Evolutionary conservation across 2,888 invertebrate species (phyloP).

Genomic region (Nymphalis c-album): DNA sequence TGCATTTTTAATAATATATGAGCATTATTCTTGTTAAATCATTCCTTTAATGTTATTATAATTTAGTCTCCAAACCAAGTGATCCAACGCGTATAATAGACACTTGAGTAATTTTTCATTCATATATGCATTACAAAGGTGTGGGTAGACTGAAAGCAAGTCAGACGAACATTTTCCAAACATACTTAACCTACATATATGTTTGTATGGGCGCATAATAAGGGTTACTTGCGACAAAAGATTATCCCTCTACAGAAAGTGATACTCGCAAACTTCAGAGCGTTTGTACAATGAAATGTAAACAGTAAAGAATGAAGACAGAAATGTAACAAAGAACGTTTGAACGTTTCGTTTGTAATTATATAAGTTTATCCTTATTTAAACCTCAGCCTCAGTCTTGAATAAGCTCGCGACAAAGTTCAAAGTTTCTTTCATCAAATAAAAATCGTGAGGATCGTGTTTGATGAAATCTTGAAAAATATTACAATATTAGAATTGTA

Average conservation of each 20-base stretch:
- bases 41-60: no score
- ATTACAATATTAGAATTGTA: not conserved
- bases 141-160: no score
- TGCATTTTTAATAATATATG: no score
- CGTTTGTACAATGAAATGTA: constrained; percentile 12
- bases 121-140: no score
- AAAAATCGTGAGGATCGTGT: constrained; percentile 15
- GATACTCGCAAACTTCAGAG: not conserved
- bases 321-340: constrained; percentile 15
- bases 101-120: no score
- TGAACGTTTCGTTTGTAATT: constrained; percentile 25
- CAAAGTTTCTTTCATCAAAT: constrained; percentile 21
- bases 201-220: not conserved
- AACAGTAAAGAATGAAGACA: constrained; percentile 17
- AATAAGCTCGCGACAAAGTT: constrained; percentile 12
- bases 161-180: no score
- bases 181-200: not conserved
- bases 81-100: no score
- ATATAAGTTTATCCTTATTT: constrained; percentile 32
- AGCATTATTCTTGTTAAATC: no score
- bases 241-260: not conserved
- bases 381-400: constrained; percentile 24
- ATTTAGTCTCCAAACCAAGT: no score
- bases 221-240: not conserved
- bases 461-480: constrained; percentile 7